Base-by-base conservation (phyloP, 92 coral and sea anemone species). In the Palythoa grandiflora region DNA sequence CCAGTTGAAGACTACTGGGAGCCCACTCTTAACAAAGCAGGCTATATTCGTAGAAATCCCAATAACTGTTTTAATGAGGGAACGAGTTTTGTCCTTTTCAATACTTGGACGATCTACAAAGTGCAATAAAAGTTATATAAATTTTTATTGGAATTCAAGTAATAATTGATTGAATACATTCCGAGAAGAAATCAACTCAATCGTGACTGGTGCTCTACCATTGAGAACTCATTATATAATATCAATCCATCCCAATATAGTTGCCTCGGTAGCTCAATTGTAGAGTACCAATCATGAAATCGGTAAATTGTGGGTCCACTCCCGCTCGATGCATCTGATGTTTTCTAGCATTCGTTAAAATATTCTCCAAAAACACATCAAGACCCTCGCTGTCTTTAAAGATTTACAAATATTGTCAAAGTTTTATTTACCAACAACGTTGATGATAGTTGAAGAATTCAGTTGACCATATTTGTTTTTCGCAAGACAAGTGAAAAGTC, bases 1-100 rank as follows among this genome's bases (percentile, higher is more conserved):
- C 81, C 81, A 77, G 38, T 52, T 77, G 38, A 77, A 77, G 65
- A 6, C 28, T 19, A 77, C 81, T 51, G 81, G 81, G 28, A 54
- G 47, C 35, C 48, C 50, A 5, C 83, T 77, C 28, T 77, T 35
- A 77, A 28, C 83, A 54, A 77, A 77, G 35, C 83, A 77, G 21
- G 28, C 66, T 7, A 77, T 40, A 17, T 52, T 77, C 1, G 68
- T 77, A 10, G 83, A 35, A 36, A 77, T 48, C 5, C 68, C 68
- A 35, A 77, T 19, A 37, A 36, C 13, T 1, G 83, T 28, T 68
- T 53, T 77, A 20, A 77, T 36, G 2, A 77, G 19, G 47, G 83
- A 16, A 7, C 66, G 83, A 19, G 83, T 77, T 77, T 53, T 54
- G 19, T 77, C 63, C 53, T 35, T 17, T 35, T 55, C 44, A 10